phyloP scores from a whole-genome alignment of 37 sponge, comb jelly and placozoan species.

The Cladorhizidae sp. region DNA sequence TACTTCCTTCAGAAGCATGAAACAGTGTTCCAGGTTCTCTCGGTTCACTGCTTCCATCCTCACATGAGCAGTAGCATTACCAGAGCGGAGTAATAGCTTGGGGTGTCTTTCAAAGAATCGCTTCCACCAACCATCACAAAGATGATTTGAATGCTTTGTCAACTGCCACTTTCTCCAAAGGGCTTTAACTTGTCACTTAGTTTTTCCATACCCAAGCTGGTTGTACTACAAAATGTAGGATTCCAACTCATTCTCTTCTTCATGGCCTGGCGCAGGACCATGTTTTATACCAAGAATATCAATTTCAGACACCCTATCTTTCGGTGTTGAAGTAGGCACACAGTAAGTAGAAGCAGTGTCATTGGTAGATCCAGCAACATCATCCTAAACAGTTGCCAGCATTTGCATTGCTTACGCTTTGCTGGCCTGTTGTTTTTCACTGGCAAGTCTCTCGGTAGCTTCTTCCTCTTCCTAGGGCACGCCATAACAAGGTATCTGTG shows the following conservation, averaged over 20 bases:
- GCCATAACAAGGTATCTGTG: too few relatives aligned
- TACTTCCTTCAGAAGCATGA: not conserved
- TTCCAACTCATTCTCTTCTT: constrained; percentile 21
- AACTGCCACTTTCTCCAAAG: too few relatives aligned
- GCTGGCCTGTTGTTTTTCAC: too few relatives aligned
- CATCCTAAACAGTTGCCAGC: too few relatives aligned
- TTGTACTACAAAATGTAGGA: not conserved
- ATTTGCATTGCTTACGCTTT: too few relatives aligned
- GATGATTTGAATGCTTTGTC: too few relatives aligned
- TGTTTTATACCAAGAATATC: constrained; percentile 20
- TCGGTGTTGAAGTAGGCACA: constrained; percentile 20
- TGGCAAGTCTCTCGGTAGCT: too few relatives aligned
- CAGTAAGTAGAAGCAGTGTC: constrained; percentile 5
- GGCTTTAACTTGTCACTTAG: constrained; percentile 7
- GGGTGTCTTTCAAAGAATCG: not conserved
- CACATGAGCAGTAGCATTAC: constrained; percentile 13
- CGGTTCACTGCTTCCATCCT: constrained; percentile 5
- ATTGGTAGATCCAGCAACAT: too few relatives aligned
- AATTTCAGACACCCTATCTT: constrained; percentile 23
- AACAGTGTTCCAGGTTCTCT: constrained; percentile 13
- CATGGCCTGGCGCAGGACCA: constrained; percentile 13
- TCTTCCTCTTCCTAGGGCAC: too few relatives aligned
- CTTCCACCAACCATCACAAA: constrained; percentile 12
- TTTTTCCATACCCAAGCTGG: constrained; percentile 28
- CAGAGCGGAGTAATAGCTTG: not conserved